Percentiles rank a stretch among this genome's conserved stretches.
Evolutionary conservation across 2,113 vertebrate species (phyloP).

Genomic region (Brachyhypopomus gauderio): DNA sequence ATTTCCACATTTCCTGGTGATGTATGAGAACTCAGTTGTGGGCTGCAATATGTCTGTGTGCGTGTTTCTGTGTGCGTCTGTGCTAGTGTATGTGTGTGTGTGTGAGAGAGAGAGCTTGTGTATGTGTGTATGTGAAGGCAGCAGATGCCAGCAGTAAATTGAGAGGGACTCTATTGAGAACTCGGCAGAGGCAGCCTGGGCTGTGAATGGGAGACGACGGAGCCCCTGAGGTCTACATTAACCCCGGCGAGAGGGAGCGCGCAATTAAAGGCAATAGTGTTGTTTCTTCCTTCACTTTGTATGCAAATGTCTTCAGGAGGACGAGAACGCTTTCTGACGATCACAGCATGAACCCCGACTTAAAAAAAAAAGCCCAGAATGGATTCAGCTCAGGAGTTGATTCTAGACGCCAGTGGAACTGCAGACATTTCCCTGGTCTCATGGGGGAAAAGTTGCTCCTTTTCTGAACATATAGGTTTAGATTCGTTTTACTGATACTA

Average conservation of each 20-base stretch:
- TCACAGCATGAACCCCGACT: slow-evolving; percentile 66
- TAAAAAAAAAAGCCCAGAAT: slow-evolving; percentile 59
- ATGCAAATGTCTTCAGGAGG: slow-evolving; percentile 77
- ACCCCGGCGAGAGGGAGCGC: slow-evolving; percentile 74
- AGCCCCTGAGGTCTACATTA: slow-evolving; percentile 78
- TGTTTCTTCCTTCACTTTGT: slow-evolving; percentile 80
- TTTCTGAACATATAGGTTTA: slow-evolving; percentile 55
- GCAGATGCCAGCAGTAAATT: slow-evolving; percentile 76
- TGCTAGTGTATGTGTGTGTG: neutral
- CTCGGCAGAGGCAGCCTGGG: slow-evolving; percentile 64
- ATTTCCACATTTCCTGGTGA: slow-evolving; percentile 14
- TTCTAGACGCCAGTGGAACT: slow-evolving; percentile 49
- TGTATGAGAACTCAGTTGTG: slow-evolving; percentile 2
- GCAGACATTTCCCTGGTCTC: slow-evolving; percentile 59
- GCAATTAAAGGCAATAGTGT: slow-evolving; percentile 80
- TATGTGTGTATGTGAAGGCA: slow-evolving; percentile 52
- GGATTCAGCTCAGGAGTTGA: slow-evolving; percentile 62
- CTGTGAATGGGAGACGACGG: slow-evolving; percentile 68
- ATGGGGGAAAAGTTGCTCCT: slow-evolving; percentile 56
- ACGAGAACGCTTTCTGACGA: slow-evolving; percentile 76
- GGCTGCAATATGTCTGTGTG: neutral
- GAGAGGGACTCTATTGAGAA: slow-evolving; percentile 71
- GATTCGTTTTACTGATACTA: slow-evolving; percentile 51
- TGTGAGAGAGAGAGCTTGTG: slow-evolving; percentile 25
- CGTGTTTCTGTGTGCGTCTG: neutral